phyloP scores from a whole-genome alignment of 2,797 vertebrate genomes.

The Sparidentex hasta region DNA sequence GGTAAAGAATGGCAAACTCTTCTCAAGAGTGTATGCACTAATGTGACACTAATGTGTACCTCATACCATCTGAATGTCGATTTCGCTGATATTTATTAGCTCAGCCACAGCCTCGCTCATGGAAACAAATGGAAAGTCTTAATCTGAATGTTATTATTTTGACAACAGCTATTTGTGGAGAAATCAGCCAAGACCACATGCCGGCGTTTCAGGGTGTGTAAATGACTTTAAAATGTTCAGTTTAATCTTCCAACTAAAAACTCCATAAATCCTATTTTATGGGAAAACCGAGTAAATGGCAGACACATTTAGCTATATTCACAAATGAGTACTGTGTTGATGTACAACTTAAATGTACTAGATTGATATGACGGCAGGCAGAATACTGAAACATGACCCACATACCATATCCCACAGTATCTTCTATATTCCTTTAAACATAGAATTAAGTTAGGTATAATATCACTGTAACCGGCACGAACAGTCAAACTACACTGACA shows the following conservation, averaged over 20 bases:
- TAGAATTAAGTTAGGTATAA: constrained; percentile 28
- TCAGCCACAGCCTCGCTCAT: constrained; percentile 44
- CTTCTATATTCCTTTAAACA: constrained; percentile 23
- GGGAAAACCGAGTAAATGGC: constrained; percentile 25
- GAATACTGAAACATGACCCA: neutral
- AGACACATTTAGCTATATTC: constrained; percentile 10
- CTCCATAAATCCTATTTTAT: constrained; percentile 48
- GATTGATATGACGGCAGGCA: constrained; percentile 27
- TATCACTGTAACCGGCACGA: constrained; percentile 11
- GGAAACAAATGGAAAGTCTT: constrained; percentile 63
- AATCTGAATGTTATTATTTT: constrained; percentile 65
- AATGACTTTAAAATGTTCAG: constrained; percentile 61
- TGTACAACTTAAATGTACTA: constrained; percentile 8
- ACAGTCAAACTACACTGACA: constrained; percentile 39
- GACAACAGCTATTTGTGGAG: constrained; percentile 65
- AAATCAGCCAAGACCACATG: constrained; percentile 58
- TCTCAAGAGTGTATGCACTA: constrained; percentile 15
- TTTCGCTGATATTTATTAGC: constrained; percentile 55
- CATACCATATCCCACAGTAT: neutral
- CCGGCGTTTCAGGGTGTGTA: constrained; percentile 48
- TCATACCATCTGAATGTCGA: constrained; percentile 39
- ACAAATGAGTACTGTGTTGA: constrained; percentile 25
- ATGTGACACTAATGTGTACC: constrained; percentile 31
- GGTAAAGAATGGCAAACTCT: neutral
- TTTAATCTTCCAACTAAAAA: constrained; percentile 59